A percentile compares a stretch with the other conserved stretches of the same genome.
phyloP scores from a whole-genome alignment of 2,888 invertebrate genomes.

The Corythucha ciliata region DNA sequence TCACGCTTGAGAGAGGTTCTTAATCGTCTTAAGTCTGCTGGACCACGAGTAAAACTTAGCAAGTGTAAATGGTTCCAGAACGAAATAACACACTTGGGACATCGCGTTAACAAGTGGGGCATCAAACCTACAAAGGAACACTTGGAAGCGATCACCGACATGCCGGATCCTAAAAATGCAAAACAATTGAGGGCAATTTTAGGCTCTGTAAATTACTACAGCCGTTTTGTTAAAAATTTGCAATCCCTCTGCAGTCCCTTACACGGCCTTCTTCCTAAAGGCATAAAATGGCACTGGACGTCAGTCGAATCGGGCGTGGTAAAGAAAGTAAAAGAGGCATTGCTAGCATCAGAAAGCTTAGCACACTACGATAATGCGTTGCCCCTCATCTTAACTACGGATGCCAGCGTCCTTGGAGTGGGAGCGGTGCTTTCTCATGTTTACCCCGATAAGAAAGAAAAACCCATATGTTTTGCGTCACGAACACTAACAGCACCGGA shows the following conservation, averaged over 20 bases:
- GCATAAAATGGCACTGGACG: neutral
- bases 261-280: neutral
- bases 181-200: slow-evolving; percentile 1
- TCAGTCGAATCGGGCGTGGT: neutral
- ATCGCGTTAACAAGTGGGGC: neutral
- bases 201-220: neutral
- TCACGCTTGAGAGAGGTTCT: neutral
- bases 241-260: neutral
- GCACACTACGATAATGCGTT: neutral
- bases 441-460: slow-evolving; percentile 11
- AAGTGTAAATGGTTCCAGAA: slow-evolving; percentile 2
- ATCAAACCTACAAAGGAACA: neutral
- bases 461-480: neutral
- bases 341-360: neutral
- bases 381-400: neutral
- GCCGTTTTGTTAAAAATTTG: neutral
- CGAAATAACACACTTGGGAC: neutral
- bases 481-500: neutral
- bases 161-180: neutral
- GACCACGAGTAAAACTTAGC: neutral
- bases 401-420: slow-evolving; percentile 1
- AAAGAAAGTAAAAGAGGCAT: neutral
- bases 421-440: slow-evolving; percentile 14
- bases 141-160: neutral
- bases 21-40: neutral